A percentile compares a stretch with the other conserved stretches of the same genome.
Evolutionary conservation across 2,113 vertebrate genomes (phyloP).

Genomic region (Tenrec ecaudatus): DNA sequence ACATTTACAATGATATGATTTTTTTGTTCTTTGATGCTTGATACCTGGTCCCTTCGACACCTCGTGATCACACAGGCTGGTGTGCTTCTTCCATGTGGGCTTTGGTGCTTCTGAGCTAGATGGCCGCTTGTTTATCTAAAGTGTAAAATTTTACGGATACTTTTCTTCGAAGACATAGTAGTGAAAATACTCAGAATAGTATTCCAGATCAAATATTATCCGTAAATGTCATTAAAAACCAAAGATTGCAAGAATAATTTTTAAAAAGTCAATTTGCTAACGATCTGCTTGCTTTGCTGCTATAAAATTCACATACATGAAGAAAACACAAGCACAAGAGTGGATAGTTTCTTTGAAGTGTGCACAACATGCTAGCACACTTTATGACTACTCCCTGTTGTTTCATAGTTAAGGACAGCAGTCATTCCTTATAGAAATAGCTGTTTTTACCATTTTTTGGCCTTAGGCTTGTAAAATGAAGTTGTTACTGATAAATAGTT

Average conservation of each 20-base stretch:
- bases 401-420: conserved; percentile 41
- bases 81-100: too few species aligned
- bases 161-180: conserved; percentile 25
- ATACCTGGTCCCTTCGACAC: too few species aligned
- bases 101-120: too few species aligned
- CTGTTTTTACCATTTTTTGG: conserved; percentile 4
- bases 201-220: conserved; percentile 43
- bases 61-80: too few species aligned
- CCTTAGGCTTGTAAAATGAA: conserved; percentile 8
- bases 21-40: too few species aligned
- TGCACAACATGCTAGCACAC: neutral
- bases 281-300: neutral
- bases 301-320: conserved; percentile 3
- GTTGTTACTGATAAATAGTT: neutral
- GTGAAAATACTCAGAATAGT: conserved; percentile 32
- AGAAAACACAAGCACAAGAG: neutral
- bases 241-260: neutral
- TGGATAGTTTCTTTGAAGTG: conserved; percentile 11
- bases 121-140: too few species aligned
- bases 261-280: neutral
- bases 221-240: conserved; percentile 19
- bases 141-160: neutral
- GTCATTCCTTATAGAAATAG: conserved; percentile 38
- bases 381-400: neutral
- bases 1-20: too few species aligned